Percentiles rank a stretch among this genome's conserved stretches.
These are phyloP conservation scores for Chaenogobius annularis DNA, from an alignment of 2,113 vertebrate species.

Conservation along the genomic window DNA sequence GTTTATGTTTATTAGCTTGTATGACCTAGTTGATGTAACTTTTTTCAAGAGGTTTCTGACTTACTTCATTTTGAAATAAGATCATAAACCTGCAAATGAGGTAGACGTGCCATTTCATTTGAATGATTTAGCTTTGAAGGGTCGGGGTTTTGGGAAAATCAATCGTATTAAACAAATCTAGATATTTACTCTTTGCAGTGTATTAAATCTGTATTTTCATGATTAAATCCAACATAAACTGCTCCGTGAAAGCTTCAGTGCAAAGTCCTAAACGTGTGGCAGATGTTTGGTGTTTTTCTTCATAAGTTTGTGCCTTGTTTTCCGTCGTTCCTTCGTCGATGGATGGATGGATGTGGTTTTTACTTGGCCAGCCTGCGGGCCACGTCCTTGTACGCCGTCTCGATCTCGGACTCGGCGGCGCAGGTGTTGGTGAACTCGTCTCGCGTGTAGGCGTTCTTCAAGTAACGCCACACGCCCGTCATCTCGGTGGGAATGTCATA, in stretches of 20 bases:
- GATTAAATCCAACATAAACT: conserved; percentile 10
- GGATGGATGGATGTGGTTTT: too few relatives aligned
- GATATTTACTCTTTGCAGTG: neutral
- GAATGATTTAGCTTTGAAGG: neutral
- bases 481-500: conserved; percentile 89
- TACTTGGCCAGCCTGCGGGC: conserved; percentile 88
- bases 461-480: conserved; percentile 89
- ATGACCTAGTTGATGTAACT: neutral
- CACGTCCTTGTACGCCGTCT: conserved; percentile 90
- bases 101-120: neutral
- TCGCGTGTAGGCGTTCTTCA: conserved; percentile 85
- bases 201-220: too few relatives aligned
- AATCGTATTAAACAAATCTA: neutral
- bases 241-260: conserved; percentile 11
- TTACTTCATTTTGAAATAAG: neutral
- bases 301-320: neutral
- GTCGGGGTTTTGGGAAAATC: too few relatives aligned
- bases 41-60: neutral
- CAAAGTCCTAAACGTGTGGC: conserved; percentile 10
- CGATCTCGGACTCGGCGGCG: conserved; percentile 89
- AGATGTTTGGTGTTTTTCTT: neutral
- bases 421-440: conserved; percentile 98
- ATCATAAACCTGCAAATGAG: neutral
- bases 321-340: neutral
- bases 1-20: neutral